A percentile compares a stretch with the other conserved stretches of the same genome.
Conservation (phyloP, 2,797 vertebrate species). For the Choloepus didactylus region DNA sequence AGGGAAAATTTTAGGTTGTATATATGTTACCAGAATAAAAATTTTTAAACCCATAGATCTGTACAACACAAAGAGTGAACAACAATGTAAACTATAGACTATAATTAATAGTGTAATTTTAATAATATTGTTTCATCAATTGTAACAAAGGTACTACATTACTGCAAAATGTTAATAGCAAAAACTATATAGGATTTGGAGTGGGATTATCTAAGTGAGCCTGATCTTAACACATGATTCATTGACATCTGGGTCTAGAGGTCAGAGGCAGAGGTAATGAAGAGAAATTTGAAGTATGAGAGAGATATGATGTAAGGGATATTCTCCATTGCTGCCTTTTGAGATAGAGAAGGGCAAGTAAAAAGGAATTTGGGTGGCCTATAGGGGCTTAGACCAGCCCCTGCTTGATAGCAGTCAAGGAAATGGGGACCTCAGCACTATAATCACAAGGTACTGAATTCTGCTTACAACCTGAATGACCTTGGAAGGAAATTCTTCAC, state of each 20-base stretch:
- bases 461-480: not conserved
- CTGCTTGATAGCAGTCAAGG: not conserved
- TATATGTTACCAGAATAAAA: too few species aligned
- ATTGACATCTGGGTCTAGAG: not conserved
- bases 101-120: too few species aligned
- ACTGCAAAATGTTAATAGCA: too few species aligned
- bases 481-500: not conserved
- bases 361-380: not conserved
- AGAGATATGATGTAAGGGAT: not conserved
- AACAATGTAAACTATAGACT: too few species aligned
- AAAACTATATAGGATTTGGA: too few species aligned
- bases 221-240: not conserved
- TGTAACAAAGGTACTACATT: too few species aligned
- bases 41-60: too few species aligned
- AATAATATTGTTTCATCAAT: too few species aligned
- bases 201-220: not conserved
- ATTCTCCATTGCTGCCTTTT: not conserved
- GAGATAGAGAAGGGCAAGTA: not conserved
- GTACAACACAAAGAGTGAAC: too few species aligned
- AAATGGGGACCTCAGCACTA: not conserved
- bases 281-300: not conserved
- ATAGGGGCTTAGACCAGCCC: not conserved
- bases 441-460: not conserved
- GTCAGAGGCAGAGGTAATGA: not conserved
- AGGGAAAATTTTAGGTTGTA: too few species aligned